Conservation (phyloP, 2,888 invertebrate genomes). For the Lapara coniferarum region DNA sequence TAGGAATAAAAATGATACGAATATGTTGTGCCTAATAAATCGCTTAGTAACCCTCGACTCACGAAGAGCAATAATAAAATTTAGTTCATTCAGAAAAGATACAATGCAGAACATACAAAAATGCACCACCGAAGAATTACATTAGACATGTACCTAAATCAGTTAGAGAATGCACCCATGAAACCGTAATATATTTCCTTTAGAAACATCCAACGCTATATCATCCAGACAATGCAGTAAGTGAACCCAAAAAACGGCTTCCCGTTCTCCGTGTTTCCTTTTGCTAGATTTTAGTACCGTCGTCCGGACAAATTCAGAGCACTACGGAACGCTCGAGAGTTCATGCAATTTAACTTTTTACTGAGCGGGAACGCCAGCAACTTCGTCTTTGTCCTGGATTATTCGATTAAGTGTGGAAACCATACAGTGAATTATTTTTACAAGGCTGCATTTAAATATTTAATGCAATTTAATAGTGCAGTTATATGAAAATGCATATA, state of each 20-base stretch:
- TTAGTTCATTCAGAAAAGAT: no score
- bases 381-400: slow-evolving; percentile 58
- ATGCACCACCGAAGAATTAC: neutral
- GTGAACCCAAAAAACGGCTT: slow-evolving; percentile 23
- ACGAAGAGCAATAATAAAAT: no score
- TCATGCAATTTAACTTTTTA: slow-evolving; percentile 72
- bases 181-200: neutral
- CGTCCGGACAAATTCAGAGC: slow-evolving; percentile 48
- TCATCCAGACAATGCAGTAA: slow-evolving; percentile 17
- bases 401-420: slow-evolving; percentile 61
- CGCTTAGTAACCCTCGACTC: no score
- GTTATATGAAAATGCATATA: no score
- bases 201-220: slow-evolving; percentile 10
- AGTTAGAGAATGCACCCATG: neutral
- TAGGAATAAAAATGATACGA: no score
- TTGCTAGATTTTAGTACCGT: slow-evolving; percentile 25
- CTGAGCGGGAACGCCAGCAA: slow-evolving; percentile 50
- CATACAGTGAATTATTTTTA: slow-evolving; percentile 38
- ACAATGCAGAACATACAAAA: no score
- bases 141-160: neutral
- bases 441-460: neutral
- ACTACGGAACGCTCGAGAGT: slow-evolving; percentile 43
- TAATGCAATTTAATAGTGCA: neutral
- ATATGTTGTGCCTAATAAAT: no score
- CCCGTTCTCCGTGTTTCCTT: slow-evolving; percentile 28